A percentile compares a stretch with the other conserved stretches of the same genome.
Conservation (phyloP, 2,888 invertebrate genomes). For the Aphelenchoides bicaudatus region DNA sequence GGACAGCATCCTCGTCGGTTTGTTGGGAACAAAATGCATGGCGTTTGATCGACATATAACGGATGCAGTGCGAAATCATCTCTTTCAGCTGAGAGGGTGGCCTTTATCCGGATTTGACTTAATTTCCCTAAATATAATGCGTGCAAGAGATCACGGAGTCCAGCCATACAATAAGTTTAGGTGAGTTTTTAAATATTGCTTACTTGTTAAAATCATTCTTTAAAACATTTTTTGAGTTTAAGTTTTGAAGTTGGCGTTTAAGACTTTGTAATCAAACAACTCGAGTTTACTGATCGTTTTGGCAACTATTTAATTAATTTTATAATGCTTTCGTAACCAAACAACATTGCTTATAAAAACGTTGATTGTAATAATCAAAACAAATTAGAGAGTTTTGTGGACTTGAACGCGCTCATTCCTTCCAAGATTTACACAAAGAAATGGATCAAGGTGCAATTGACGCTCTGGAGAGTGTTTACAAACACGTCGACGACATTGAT, state of each 20-base stretch:
- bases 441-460: conserved; percentile 69
- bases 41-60: conserved; percentile 58
- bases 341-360: too few species aligned
- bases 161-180: conserved; percentile 16
- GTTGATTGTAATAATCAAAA: too few species aligned
- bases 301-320: too few species aligned
- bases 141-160: conserved; percentile 81
- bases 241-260: too few species aligned
- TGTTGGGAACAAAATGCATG: conserved; percentile 60
- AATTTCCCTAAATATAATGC: conserved; percentile 80
- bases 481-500: conserved; percentile 85
- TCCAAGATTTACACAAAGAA: conserved; percentile 75
- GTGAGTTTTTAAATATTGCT: conserved; percentile 7
- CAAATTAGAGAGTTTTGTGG: conserved; percentile 78
- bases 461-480: conserved; percentile 57
- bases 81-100: conserved; percentile 69
- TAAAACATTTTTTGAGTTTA: too few species aligned
- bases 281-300: too few species aligned
- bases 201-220: too few species aligned
- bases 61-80: conserved; percentile 38
- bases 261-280: too few species aligned
- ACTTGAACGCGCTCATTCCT: conserved; percentile 75
- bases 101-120: conserved; percentile 89
- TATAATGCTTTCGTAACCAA: too few species aligned
- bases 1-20: conserved; percentile 58